Evolutionary conservation across 1,140 invertebrate genomes (phyloP).

Genomic region (Copidosoma floridanum): DNA sequence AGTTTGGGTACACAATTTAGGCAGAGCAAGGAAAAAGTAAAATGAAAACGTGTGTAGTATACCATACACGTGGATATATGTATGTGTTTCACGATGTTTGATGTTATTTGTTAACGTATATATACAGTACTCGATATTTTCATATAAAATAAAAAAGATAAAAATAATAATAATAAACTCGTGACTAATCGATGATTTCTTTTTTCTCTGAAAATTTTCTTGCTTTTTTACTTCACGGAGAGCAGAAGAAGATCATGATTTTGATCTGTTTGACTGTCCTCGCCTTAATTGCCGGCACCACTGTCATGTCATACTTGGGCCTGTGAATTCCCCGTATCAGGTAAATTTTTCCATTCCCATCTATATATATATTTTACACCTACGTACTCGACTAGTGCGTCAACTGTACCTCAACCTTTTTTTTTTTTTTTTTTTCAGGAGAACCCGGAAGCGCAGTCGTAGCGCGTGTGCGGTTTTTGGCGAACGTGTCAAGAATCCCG

Average conservation of each 20-base stretch:
- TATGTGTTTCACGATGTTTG: background rate
- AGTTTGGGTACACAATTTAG: no score
- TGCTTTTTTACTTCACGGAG: constrained; percentile 51
- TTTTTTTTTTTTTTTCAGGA: background rate
- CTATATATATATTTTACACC: background rate
- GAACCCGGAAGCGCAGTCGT: constrained; percentile 5
- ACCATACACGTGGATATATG: background rate
- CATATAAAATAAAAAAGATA: constrained; percentile 33
- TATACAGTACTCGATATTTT: constrained; percentile 1
- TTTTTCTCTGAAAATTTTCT: constrained; percentile 42
- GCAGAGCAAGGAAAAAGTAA: constrained; percentile 1
- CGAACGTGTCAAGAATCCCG: background rate
- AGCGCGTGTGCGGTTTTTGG: constrained; percentile 1
- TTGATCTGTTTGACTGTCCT: constrained; percentile 92
- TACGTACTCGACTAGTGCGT: background rate
- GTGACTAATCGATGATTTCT: no score
- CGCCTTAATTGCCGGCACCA: constrained; percentile 77
- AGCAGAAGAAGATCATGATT: constrained; percentile 99
- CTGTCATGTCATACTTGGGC: constrained; percentile 70
- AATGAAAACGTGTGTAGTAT: background rate
- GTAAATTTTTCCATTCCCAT: constrained; percentile 33
- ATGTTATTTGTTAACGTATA: constrained; percentile 9
- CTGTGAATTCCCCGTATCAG: constrained; percentile 40
- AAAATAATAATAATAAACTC: constrained; percentile 28
- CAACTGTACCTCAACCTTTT: no score